Conservation (phyloP, 37 sponge, comb jelly and placozoan genomes). For the Mnemiopsis leidyi region DNA sequence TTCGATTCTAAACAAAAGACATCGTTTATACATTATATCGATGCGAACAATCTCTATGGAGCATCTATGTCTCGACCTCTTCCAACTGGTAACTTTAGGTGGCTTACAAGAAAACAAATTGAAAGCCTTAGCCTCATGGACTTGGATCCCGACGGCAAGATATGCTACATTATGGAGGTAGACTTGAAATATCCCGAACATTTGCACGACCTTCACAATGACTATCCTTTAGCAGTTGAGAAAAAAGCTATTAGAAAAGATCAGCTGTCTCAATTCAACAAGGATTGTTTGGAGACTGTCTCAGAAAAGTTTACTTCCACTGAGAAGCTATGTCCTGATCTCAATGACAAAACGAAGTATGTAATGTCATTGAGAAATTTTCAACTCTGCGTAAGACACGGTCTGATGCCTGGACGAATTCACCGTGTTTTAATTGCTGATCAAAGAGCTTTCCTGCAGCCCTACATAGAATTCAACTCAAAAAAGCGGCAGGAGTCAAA, state of each 20-base stretch:
- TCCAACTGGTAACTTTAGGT: background rate
- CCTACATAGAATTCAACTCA: background rate
- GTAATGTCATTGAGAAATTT: conserved; percentile 1
- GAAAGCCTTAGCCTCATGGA: background rate
- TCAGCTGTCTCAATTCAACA: conserved; percentile 16
- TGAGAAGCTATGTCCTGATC: background rate
- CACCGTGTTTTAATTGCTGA: conserved; percentile 20
- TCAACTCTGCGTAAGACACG: background rate
- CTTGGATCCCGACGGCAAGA: background rate
- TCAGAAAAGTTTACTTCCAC: background rate
- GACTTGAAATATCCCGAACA: conserved; percentile 31
- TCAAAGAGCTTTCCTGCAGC: background rate
- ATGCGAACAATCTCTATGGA: conserved; percentile 62
- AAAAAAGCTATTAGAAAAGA: background rate
- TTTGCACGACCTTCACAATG: conserved; percentile 11
- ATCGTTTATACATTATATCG: conserved; percentile 17
- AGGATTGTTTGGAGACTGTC: background rate
- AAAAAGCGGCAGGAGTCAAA: conserved; percentile 27
- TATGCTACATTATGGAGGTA: conserved; percentile 17
- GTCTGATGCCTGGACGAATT: background rate
- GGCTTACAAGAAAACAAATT: background rate
- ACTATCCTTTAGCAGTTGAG: conserved; percentile 49
- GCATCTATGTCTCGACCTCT: background rate
- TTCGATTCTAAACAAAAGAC: background rate
- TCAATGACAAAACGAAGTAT: background rate